phyloP scores from a whole-genome alignment of 2,888 invertebrate species.

The Cryptophagus acutangulus region DNA sequence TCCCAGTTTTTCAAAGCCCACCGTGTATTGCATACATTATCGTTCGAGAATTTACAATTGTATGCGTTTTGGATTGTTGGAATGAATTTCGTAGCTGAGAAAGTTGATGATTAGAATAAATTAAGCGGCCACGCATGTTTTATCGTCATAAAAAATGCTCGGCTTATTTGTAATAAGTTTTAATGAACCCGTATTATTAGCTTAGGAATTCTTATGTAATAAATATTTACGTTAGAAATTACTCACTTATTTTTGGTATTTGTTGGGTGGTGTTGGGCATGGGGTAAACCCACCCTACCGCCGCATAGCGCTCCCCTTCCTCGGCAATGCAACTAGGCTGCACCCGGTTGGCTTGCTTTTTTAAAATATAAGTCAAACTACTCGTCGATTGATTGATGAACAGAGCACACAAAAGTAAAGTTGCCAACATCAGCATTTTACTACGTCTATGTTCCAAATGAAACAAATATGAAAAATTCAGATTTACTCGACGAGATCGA shows the following conservation, averaged over 20 bases:
- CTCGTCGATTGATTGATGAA: constrained; percentile 18
- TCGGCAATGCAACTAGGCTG: constrained; percentile 40
- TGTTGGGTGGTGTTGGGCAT: constrained; percentile 29
- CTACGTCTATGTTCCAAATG: constrained; percentile 16
- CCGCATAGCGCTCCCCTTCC: constrained; percentile 38
- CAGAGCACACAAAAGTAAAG: constrained; percentile 24
- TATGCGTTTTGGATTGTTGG: constrained; percentile 35
- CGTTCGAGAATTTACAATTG: constrained; percentile 38
- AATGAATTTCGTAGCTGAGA: constrained; percentile 38
- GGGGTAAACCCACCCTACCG: constrained; percentile 41
- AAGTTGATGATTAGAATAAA: constrained; percentile 1
- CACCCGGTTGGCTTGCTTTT: constrained; percentile 23
- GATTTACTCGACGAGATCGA: not conserved
- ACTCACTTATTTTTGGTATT: constrained; percentile 37
- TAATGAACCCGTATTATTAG: too few relatives aligned
- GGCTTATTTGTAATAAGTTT: too few relatives aligned
- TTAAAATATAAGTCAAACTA: constrained; percentile 38
- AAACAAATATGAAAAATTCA: not conserved
- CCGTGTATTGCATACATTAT: constrained; percentile 31
- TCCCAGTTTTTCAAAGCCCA: constrained; percentile 40
- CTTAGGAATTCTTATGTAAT: too few relatives aligned
- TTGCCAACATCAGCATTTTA: constrained; percentile 26
- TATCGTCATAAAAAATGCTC: too few relatives aligned
- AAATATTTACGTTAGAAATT: not conserved
- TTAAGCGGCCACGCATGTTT: too few relatives aligned